A percentile compares a stretch with the other conserved stretches of the same genome.
Conservation (phyloP, 2,113 vertebrate genomes). For the Terrapene triunguis region DNA sequence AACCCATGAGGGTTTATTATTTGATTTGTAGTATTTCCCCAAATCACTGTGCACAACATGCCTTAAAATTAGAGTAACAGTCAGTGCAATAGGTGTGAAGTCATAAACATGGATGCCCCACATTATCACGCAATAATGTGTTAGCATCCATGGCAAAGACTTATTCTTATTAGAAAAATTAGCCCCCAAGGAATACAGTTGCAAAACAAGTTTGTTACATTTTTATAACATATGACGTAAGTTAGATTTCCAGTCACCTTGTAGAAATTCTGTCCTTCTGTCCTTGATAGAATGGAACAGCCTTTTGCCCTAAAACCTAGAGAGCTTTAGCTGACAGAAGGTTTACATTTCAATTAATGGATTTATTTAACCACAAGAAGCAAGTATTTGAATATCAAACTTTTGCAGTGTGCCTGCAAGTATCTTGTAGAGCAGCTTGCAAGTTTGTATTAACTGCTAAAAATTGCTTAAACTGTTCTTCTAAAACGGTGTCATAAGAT, state of each 20-base stretch:
- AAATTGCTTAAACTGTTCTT: neutral
- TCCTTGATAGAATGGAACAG: conserved; percentile 50
- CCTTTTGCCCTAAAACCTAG: conserved; percentile 39
- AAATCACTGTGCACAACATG: neutral
- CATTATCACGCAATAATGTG: neutral
- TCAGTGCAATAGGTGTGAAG: neutral
- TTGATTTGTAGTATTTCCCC: neutral
- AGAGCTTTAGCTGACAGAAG: conserved; percentile 34
- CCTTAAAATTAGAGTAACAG: neutral
- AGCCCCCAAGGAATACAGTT: neutral
- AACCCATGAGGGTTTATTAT: neutral
- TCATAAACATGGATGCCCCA: neutral
- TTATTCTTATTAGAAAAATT: conserved; percentile 14
- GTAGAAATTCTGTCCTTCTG: neutral
- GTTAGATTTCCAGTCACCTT: conserved; percentile 11
- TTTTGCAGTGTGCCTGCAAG: neutral
- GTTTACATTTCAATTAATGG: conserved; percentile 58
- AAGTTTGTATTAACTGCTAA: neutral
- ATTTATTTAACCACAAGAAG: conserved; percentile 18
- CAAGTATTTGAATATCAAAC: conserved; percentile 40
- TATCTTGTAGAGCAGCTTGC: neutral
- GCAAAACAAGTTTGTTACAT: neutral
- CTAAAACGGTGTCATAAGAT: neutral
- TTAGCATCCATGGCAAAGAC: neutral
- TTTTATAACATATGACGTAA: neutral